Conservation (phyloP, 2,888 invertebrate genomes). For the Calephelis perditalis region DNA sequence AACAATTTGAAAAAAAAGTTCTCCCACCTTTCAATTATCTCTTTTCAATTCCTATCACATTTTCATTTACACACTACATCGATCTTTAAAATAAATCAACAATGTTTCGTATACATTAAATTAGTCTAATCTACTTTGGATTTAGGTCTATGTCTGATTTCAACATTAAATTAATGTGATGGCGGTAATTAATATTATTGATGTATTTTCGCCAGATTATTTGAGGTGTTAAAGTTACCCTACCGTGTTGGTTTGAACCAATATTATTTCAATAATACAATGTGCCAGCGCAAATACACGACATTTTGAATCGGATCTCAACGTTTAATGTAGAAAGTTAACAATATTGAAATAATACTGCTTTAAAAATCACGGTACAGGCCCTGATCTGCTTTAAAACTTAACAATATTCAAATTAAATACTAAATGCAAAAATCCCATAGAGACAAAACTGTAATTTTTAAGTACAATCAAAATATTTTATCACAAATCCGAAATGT, state of each 20-base stretch:
- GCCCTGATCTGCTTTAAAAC: not conserved
- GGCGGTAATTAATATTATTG: not conserved
- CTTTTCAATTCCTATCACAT: constrained; percentile 62
- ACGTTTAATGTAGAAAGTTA: too few species aligned
- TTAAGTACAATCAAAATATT: constrained; percentile 26
- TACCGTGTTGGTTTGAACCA: too few species aligned
- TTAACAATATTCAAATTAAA: not conserved
- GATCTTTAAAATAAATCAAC: constrained; percentile 49
- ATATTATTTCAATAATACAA: too few species aligned
- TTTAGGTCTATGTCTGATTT: constrained; percentile 25
- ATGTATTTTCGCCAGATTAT: too few species aligned
- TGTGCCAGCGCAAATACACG: too few species aligned
- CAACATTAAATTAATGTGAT: not conserved
- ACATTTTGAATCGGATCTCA: too few species aligned
- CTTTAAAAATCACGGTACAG: too few species aligned
- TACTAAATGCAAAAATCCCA: constrained; percentile 6
- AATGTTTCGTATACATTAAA: constrained; percentile 70
- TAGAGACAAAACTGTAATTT: constrained; percentile 5
- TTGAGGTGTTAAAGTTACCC: too few species aligned
- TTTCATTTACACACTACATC: constrained; percentile 48
- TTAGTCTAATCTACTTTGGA: constrained; percentile 48
- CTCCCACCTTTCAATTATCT: constrained; percentile 30
- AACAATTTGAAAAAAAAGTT: constrained; percentile 57
- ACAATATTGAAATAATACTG: too few species aligned
- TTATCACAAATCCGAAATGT: constrained; percentile 33